Percentiles rank a stretch among this genome's conserved stretches.
phyloP scores from a whole-genome alignment of 1,140 invertebrate genomes.

The Maniola jurtina region DNA sequence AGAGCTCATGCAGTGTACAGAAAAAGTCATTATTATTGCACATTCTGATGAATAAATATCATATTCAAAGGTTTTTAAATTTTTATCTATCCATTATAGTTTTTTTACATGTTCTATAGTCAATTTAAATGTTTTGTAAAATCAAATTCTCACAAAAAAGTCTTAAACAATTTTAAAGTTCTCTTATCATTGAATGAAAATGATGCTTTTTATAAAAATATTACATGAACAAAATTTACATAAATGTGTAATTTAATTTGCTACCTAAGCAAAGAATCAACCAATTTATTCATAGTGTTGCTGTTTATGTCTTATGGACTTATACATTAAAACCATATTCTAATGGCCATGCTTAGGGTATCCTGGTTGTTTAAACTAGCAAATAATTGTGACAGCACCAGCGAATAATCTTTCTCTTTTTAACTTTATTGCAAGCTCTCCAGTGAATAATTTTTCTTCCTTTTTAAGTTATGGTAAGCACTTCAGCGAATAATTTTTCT shows the following conservation, averaged over 20 bases:
- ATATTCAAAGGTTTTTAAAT: neutral
- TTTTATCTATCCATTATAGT: neutral
- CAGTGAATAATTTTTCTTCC: neutral
- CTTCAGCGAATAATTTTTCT: too few relatives aligned
- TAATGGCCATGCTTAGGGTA: neutral
- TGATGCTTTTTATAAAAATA: conserved; percentile 9
- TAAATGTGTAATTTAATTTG: conserved; percentile 21
- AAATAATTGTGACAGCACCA: neutral
- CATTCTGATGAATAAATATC: too few relatives aligned
- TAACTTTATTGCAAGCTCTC: neutral
- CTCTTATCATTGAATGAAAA: neutral
- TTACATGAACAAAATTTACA: conserved; percentile 31
- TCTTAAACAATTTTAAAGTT: neutral
- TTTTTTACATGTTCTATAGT: neutral
- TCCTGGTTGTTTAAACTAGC: neutral
- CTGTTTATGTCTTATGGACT: neutral
- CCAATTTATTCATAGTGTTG: neutral
- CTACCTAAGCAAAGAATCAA: conserved; percentile 21
- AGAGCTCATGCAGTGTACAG: neutral
- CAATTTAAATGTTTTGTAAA: conserved; percentile 3
- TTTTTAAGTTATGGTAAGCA: neutral
- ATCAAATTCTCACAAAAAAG: neutral
- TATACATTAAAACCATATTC: neutral
- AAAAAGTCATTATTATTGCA: too few relatives aligned
- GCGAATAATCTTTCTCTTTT: neutral